Evolutionary conservation across 2,888 invertebrate species (phyloP).

Genomic region (Hypena proboscidalis): DNA sequence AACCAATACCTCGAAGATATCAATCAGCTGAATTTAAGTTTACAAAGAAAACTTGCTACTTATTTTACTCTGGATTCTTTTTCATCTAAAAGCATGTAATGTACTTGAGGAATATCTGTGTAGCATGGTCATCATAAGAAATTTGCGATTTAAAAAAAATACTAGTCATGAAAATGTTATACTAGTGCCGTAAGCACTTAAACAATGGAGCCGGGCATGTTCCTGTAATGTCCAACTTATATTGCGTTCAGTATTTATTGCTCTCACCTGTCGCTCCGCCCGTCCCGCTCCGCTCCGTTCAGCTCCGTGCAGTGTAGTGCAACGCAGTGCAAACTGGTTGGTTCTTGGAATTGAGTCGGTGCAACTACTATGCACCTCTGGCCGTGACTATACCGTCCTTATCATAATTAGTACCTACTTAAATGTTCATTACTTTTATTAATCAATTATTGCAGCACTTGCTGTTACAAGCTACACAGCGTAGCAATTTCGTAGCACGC

Average conservation of each 20-base stretch:
- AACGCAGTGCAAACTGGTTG: conserved; percentile 6
- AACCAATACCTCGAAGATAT: no score
- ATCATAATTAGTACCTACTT: conserved; percentile 1
- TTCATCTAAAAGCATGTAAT: no score
- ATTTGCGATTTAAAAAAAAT: neutral
- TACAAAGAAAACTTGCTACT: no score
- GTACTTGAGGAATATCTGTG: no score
- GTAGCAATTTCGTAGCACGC: no score
- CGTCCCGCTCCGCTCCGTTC: conserved; percentile 1
- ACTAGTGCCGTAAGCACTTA: conserved; percentile 4
- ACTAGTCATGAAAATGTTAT: neutral
- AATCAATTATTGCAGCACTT: conserved; percentile 2
- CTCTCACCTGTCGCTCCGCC: conserved; percentile 46
- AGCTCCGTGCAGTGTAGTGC: neutral
- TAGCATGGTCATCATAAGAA: no score
- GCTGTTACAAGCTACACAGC: no score
- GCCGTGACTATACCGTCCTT: neutral
- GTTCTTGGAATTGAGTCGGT: no score
- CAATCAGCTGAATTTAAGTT: no score
- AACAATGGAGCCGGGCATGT: conserved; percentile 16
- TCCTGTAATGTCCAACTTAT: conserved; percentile 40
- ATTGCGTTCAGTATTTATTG: conserved; percentile 5
- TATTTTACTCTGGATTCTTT: no score
- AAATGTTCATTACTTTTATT: conserved; percentile 16
- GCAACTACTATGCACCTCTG: no score